These are phyloP conservation scores for Zoanthus sansibaricus DNA, from an alignment of 92 coral and sea anemone species.

Conservation along the genomic window DNA sequence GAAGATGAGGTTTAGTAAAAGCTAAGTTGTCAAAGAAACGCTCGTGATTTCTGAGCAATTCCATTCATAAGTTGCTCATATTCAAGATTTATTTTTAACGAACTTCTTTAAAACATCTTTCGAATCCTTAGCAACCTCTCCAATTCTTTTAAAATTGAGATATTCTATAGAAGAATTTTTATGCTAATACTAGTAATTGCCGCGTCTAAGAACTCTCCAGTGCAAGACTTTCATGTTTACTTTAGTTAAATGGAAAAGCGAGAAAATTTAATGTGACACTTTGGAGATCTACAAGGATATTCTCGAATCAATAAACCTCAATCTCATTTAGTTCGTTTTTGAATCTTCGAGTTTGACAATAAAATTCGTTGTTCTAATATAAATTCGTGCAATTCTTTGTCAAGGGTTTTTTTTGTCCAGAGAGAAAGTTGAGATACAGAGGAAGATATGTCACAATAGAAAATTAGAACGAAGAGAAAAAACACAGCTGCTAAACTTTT, in stretches of 20 bases:
- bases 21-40: conserved; percentile 60
- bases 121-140: conserved; percentile 30
- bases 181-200: conserved; percentile 87
- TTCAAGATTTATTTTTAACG: conserved; percentile 50
- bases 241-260: conserved; percentile 75
- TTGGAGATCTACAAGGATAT: conserved; percentile 35
- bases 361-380: conserved; percentile 9
- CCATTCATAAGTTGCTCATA: conserved; percentile 56
- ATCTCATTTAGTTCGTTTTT: conserved; percentile 23
- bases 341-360: conserved; percentile 36
- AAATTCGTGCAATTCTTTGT: conserved; percentile 35
- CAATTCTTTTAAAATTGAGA: conserved; percentile 68
- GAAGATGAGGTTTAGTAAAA: conserved; percentile 34
- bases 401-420: conserved; percentile 25
- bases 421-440: conserved; percentile 43
- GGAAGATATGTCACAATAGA: conserved; percentile 65
- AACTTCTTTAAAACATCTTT: conserved; percentile 27
- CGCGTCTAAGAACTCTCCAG: conserved; percentile 68
- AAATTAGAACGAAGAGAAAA: conserved; percentile 85
- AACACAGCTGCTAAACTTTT: conserved; percentile 78
- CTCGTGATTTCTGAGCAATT: conserved; percentile 54
- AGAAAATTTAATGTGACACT: conserved; percentile 54
- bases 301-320: neutral
- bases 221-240: conserved; percentile 69
- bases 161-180: conserved; percentile 66